A percentile compares a stretch with the other conserved stretches of the same genome.
These are phyloP conservation scores for Eucidaris tribuloides DNA, from an alignment of 35 echinoderm and acorn worm species.

Conservation along the genomic window DNA sequence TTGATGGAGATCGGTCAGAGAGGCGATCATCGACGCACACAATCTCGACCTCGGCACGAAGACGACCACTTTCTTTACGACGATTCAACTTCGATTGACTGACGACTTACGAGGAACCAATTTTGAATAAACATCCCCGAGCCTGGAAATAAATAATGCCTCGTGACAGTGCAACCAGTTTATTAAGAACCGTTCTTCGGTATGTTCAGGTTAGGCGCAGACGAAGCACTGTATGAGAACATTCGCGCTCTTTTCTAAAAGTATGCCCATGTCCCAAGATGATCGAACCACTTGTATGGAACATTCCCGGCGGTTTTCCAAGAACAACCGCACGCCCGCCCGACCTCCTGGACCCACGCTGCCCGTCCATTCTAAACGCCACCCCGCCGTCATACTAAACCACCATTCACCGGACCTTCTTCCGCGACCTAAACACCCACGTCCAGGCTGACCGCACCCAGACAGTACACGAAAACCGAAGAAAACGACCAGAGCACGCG, in stretches of 20 bases:
- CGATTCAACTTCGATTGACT: constrained; percentile 52
- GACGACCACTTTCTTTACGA: constrained; percentile 20
- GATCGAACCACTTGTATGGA: background rate
- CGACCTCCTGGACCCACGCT: background rate
- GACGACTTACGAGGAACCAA: constrained; percentile 40
- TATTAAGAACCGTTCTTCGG: background rate
- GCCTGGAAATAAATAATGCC: background rate
- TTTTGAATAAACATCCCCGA: constrained; percentile 1
- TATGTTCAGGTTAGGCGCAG: background rate
- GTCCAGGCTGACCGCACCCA: background rate
- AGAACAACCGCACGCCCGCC: background rate
- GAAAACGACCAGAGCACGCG: no score
- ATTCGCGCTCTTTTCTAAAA: background rate
- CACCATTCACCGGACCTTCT: background rate
- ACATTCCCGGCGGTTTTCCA: background rate
- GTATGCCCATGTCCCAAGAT: no score
- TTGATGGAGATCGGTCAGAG: background rate
- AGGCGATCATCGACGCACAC: constrained; percentile 5
- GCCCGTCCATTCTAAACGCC: background rate
- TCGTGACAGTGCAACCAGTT: background rate
- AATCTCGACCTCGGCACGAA: background rate
- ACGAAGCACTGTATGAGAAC: background rate
- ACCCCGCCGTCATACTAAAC: background rate
- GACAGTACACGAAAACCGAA: background rate
- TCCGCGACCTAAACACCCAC: background rate